A percentile compares a stretch with the other conserved stretches of the same genome.
Evolutionary conservation across 2,113 vertebrate species (phyloP).

Genomic region (Psettodes erumei): DNA sequence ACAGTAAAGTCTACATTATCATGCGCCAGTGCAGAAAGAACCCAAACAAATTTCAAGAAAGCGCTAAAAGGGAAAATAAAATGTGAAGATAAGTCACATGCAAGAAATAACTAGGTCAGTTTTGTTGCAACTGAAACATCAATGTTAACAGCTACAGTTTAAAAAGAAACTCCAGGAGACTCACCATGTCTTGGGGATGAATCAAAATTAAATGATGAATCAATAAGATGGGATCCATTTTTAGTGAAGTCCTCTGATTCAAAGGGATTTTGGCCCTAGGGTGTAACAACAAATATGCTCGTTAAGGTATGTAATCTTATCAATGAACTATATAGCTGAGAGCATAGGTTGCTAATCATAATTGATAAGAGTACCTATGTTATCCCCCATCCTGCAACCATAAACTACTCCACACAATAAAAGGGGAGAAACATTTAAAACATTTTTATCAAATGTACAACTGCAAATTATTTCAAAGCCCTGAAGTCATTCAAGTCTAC

Average conservation of each 20-base stretch:
- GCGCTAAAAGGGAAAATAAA: not conserved
- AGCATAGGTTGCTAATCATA: not conserved
- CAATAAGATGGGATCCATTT: conserved; percentile 86
- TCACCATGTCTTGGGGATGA: conserved; percentile 90
- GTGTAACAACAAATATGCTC: conserved; percentile 3
- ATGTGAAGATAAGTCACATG: not conserved
- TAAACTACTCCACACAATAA: conserved; percentile 16
- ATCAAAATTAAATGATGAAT: conserved; percentile 90
- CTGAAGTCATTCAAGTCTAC: not conserved
- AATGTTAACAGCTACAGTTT: not conserved
- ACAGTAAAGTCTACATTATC: conserved; percentile 6
- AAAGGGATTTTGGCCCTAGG: conserved; percentile 94
- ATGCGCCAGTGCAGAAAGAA: not conserved
- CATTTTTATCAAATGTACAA: too few relatives aligned
- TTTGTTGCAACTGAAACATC: not conserved
- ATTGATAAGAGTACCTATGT: not conserved
- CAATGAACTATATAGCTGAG: not conserved
- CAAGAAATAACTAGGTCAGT: not conserved
- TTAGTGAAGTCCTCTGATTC: conserved; percentile 89
- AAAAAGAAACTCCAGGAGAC: conserved; percentile 30
- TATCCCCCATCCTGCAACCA: conserved; percentile 4
- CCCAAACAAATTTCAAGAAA: conserved; percentile 1
- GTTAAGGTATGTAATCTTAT: conserved; percentile 15
- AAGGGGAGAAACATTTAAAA: not conserved
- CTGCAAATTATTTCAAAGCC: not conserved